Conservation (phyloP, 30 jellyfish, hydroid and myxozoan species). For the Hydractinia symbiolongicarpus region DNA sequence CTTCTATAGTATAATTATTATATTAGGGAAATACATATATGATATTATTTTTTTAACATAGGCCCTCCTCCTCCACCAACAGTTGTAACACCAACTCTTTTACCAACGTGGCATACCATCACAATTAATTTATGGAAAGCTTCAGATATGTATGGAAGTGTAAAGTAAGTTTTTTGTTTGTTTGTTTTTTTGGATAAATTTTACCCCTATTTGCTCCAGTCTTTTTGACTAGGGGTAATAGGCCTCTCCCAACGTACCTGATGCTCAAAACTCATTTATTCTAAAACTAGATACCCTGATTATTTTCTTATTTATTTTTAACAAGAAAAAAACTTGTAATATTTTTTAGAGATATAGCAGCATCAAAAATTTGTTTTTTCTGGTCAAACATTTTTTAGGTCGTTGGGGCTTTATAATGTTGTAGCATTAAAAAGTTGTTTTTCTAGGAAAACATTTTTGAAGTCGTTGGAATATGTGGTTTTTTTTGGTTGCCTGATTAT, state of each 20-base stretch:
- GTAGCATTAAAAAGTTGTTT: background rate
- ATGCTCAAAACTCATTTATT: too few species aligned
- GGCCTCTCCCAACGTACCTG: too few species aligned
- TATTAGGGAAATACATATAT: background rate
- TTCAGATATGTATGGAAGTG: slow-evolving; percentile 29
- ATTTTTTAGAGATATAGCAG: background rate
- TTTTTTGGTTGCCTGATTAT: too few species aligned
- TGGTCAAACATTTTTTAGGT: background rate
- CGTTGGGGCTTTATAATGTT: too few species aligned
- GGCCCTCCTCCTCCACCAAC: slow-evolving; percentile 57
- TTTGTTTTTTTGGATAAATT: background rate
- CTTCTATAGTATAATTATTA: background rate
- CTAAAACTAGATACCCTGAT: too few species aligned
- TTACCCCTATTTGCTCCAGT: too few species aligned
- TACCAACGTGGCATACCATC: slow-evolving; percentile 25
- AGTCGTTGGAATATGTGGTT: too few species aligned
- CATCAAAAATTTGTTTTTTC: background rate
- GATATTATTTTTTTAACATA: background rate
- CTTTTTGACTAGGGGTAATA: too few species aligned
- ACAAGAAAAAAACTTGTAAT: too few species aligned
- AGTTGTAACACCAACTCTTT: slow-evolving; percentile 34
- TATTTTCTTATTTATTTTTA: too few species aligned
- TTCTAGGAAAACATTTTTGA: background rate
- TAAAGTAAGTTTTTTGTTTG: slow-evolving; percentile 26
- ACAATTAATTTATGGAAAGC: slow-evolving; percentile 30